Evolutionary conservation across 2,888 invertebrate species (phyloP).

Genomic region (Andrena flavipes): DNA sequence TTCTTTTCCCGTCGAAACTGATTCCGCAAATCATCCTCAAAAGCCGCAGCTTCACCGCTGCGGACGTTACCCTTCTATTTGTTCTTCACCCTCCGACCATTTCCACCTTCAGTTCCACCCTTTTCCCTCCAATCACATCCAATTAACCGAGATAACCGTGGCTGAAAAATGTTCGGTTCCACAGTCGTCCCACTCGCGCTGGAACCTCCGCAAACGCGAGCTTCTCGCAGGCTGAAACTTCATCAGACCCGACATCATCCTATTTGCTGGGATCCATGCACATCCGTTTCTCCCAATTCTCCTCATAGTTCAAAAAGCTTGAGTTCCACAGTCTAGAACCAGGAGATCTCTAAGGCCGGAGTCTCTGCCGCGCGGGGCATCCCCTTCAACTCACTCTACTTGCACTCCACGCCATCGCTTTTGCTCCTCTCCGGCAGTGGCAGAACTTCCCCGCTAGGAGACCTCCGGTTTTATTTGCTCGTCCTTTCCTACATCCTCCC

Average conservation of each 20-base stretch:
- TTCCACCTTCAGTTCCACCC: not conserved
- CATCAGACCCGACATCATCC: conserved; percentile 2
- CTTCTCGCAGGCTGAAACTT: not conserved
- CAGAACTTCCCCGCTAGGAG: not conserved
- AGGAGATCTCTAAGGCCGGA: conserved; percentile 5
- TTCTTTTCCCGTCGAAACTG: conserved; percentile 25
- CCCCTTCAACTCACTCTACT: not conserved
- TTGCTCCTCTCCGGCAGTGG: not conserved
- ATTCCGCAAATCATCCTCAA: conserved; percentile 12
- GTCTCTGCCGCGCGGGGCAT: not conserved
- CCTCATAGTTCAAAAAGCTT: conserved; percentile 10
- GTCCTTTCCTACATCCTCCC: not conserved
- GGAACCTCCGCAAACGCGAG: not conserved
- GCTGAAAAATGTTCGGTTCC: conserved; percentile 6
- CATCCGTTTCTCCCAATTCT: not conserved
- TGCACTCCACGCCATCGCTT: not conserved
- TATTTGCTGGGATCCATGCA: not conserved
- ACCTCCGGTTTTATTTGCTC: conserved; percentile 5
- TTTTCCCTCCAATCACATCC: conserved; percentile 10
- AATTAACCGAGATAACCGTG: conserved; percentile 15
- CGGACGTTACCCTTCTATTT: not conserved
- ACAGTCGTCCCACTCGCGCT: not conserved
- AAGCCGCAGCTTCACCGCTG: not conserved
- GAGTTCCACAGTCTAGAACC: conserved; percentile 17
- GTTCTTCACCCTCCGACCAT: not conserved